Base-by-base conservation (phyloP, 2,797 vertebrate species). In the Macroramphosus scolopax region DNA sequence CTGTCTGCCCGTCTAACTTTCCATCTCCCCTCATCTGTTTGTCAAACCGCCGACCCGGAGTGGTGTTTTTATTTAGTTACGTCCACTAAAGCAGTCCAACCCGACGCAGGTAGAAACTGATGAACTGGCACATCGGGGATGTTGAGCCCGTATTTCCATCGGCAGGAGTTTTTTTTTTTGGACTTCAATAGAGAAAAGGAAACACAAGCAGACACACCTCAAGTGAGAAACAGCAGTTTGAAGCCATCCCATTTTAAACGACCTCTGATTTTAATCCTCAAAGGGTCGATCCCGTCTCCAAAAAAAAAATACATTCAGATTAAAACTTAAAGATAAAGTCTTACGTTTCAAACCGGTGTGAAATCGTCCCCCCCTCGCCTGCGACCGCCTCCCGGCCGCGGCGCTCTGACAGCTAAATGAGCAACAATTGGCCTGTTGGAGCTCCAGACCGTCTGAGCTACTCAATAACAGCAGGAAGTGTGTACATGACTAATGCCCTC, bases 381-480 rank as follows among this genome's bases (percentile, higher is more conserved):
- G 55, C 38, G 63, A 51, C 48, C 57, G 54, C 47, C 69, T 54
- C 54, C 47, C 1, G 10, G 53, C 48, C 44, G 16, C 24, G 24
- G 53, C 54, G 46, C 49, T 70, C 54, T 77, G 72, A 83, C 77
- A 79, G 55, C 68, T 78, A 77, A 81, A 75, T 68, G 67, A 78
- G 62, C 50, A 68, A 73, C 79, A 72, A 77, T 72, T 78, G 66
- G 46, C 50, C 56, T 78, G 77, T 70, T 63, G 0, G 7, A 17
- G 50, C 45, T 74, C 71, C 73, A 72, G 41, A 49, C 47, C 5
- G 51, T 66, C 72, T 55, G 8, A 49, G 46, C 69, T 40, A 32
- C 68, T 68, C 60, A 66, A 62, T 68, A 83, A 80, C 71, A 77
- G 72, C 70, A 79, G 72, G 71, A 80, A 73, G 69, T 66, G 61